Evolutionary conservation across 2,113 vertebrate species (phyloP).

Genomic region (Sprattus sprattus): DNA sequence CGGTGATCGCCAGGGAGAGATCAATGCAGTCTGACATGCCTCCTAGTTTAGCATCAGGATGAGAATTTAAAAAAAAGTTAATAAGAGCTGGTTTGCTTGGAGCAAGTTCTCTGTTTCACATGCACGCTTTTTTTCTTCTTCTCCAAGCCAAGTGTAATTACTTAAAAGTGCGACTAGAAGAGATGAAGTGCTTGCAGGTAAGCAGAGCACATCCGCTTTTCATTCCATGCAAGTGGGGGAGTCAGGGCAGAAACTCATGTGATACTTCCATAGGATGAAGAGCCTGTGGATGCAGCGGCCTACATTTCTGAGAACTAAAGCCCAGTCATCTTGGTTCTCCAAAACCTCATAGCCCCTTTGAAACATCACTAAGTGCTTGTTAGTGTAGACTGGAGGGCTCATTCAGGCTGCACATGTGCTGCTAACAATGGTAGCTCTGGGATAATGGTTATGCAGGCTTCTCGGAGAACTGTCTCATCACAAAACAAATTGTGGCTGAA

Average conservation of each 20-base stretch:
- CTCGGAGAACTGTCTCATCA: background rate
- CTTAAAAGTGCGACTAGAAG: background rate
- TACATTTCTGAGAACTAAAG: background rate
- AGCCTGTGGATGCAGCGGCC: background rate
- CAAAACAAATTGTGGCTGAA: background rate
- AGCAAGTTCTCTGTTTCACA: background rate
- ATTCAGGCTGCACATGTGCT: background rate
- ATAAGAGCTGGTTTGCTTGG: background rate
- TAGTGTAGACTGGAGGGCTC: background rate
- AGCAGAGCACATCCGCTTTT: background rate
- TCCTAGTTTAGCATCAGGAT: background rate
- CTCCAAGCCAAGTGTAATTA: background rate
- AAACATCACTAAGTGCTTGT: background rate
- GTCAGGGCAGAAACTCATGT: background rate
- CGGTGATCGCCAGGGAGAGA: constrained; percentile 19
- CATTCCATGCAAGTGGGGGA: background rate
- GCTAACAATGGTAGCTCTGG: background rate
- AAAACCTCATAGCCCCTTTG: background rate
- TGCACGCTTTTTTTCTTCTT: background rate
- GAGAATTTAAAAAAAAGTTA: background rate
- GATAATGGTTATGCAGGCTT: background rate
- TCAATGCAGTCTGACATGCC: constrained; percentile 23
- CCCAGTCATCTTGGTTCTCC: background rate
- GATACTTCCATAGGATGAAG: background rate
- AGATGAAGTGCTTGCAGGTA: constrained; percentile 8